These are phyloP conservation scores for Hydrophis major DNA, from an alignment of 2,797 vertebrate species.

Conservation along the genomic window DNA sequence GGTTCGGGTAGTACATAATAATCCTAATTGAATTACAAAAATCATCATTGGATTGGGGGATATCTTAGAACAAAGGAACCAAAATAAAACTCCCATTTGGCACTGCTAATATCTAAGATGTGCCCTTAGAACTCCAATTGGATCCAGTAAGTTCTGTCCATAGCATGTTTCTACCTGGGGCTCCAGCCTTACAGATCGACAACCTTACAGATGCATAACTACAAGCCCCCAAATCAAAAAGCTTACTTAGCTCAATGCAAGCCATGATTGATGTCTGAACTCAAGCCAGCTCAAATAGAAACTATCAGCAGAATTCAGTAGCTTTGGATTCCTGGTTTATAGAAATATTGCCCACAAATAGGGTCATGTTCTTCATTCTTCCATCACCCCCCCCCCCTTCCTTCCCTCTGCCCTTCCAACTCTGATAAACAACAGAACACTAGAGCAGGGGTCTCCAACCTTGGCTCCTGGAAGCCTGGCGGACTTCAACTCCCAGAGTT, in stretches of 20 bases:
- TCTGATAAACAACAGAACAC: background rate
- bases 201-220: background rate
- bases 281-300: background rate
- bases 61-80: background rate
- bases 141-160: background rate
- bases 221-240: background rate
- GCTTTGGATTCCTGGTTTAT: background rate
- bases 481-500: no score
- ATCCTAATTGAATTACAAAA: background rate
- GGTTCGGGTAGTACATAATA: background rate
- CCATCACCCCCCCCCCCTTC: background rate
- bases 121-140: background rate
- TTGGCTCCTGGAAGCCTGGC: no score
- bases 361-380: background rate
- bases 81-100: background rate
- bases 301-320: background rate
- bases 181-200: background rate
- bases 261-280: background rate
- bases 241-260: background rate
- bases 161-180: background rate
- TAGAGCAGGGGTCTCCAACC: no score
- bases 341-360: background rate
- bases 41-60: background rate
- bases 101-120: background rate
- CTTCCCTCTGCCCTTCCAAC: background rate